phyloP scores from a whole-genome alignment of 92 coral and sea anemone species.

The Blastomussa wellsi region DNA sequence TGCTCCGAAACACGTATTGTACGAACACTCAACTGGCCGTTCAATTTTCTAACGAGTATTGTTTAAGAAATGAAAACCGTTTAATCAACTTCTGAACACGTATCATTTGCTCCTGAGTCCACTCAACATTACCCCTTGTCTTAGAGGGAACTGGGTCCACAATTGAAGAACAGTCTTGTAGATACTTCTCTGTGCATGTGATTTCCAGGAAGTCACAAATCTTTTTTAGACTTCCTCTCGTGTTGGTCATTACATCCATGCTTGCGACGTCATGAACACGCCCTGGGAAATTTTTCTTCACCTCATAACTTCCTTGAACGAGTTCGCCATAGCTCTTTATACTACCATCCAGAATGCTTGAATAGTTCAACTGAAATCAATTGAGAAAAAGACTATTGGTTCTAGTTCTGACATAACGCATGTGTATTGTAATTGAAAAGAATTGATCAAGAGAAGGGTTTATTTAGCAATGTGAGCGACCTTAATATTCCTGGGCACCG shows the following conservation, averaged over 20 bases:
- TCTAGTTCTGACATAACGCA: not conserved
- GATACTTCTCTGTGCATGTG: constrained; percentile 46
- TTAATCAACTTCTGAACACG: constrained; percentile 7
- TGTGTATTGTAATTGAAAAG: not conserved
- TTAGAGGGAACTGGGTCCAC: constrained; percentile 23
- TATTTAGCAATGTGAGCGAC: not conserved
- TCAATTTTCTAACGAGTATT: constrained; percentile 28
- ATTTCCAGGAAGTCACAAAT: constrained; percentile 51
- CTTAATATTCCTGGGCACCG: too few species aligned
- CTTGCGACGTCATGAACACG: constrained; percentile 35
- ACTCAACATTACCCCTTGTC: constrained; percentile 24
- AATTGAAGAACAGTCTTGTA: constrained; percentile 38
- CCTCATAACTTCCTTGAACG: constrained; percentile 18
- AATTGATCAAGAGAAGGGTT: not conserved
- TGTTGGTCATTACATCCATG: constrained; percentile 36
- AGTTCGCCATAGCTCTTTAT: constrained; percentile 8
- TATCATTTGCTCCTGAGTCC: constrained; percentile 15
- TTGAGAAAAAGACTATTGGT: not conserved
- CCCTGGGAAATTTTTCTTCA: constrained; percentile 27
- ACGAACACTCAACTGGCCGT: not conserved
- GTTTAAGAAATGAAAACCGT: constrained; percentile 11
- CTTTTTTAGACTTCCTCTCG: constrained; percentile 14
- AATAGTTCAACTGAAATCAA: constrained; percentile 19
- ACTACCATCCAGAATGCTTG: not conserved
- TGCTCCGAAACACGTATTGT: not conserved